phyloP scores from a whole-genome alignment of 2,113 vertebrate genomes.

The Ploceus nigricollis region DNA sequence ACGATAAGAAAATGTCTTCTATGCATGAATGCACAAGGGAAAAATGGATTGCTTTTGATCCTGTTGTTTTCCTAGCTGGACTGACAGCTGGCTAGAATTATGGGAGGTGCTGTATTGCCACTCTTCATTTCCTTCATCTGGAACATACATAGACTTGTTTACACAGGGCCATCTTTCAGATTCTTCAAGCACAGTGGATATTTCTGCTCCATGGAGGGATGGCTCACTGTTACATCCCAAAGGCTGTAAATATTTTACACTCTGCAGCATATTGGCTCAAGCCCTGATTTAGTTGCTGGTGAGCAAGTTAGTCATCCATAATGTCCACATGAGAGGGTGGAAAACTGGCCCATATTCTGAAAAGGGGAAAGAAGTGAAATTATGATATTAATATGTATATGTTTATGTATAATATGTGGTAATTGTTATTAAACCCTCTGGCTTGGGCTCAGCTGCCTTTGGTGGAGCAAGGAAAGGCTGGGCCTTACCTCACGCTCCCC shows the following conservation, averaged over 20 bases:
- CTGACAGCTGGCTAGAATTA: not conserved
- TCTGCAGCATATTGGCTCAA: not conserved
- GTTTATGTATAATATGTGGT: not conserved
- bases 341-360: not conserved
- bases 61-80: not conserved
- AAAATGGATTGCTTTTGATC: not conserved
- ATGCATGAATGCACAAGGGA: not conserved
- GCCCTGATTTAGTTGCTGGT: not conserved
- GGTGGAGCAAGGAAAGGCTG: not conserved
- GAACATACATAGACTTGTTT: not conserved
- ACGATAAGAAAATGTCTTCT: not conserved
- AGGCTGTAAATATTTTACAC: not conserved
- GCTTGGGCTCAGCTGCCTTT: not conserved
- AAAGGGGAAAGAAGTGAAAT: not conserved
- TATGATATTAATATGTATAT: not conserved
- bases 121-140: not conserved
- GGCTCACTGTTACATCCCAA: not conserved
- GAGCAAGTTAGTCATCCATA: not conserved
- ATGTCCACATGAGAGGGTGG: rapidly evolving
- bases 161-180: not conserved
- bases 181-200: not conserved
- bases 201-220: not conserved
- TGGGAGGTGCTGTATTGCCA: not conserved
- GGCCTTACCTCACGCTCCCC: not conserved
- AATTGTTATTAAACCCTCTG: not conserved